Conservation (phyloP, 2,888 invertebrate genomes). For the Tortrix viridana region DNA sequence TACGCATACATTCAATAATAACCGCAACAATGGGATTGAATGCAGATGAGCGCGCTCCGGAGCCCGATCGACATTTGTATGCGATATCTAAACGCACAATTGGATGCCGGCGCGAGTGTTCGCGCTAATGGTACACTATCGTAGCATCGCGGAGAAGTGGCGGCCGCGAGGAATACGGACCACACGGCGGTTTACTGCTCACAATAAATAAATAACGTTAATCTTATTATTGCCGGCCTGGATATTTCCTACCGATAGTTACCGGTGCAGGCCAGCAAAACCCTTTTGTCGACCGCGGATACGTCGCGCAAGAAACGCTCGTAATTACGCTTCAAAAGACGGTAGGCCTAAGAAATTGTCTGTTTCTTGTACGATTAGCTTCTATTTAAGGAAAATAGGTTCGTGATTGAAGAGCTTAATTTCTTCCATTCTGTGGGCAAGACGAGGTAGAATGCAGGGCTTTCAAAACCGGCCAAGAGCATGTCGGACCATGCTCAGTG, state of each 20-base stretch:
- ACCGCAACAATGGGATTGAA: constrained; percentile 83
- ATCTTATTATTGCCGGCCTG: constrained; percentile 47
- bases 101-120: constrained; percentile 82
- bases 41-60: constrained; percentile 75
- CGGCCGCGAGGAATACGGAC: constrained; percentile 76
- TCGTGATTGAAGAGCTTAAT: constrained; percentile 34
- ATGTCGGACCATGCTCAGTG: no score
- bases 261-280: constrained; percentile 16
- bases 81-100: constrained; percentile 83
- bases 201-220: constrained; percentile 73
- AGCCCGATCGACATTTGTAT: constrained; percentile 82
- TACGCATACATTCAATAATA: constrained; percentile 79
- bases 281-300: constrained; percentile 32
- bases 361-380: constrained; percentile 34
- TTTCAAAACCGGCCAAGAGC: no score
- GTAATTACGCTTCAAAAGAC: constrained; percentile 37
- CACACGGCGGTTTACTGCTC: constrained; percentile 71
- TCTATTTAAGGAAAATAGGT: constrained; percentile 37
- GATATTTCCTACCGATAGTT: constrained; percentile 33
- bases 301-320: constrained; percentile 34
- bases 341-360: constrained; percentile 27
- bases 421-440: constrained; percentile 16
- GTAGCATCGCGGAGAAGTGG: constrained; percentile 77
- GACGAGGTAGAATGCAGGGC: constrained; percentile 16
- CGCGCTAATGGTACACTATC: constrained; percentile 84